Conservation (phyloP, 2,888 invertebrate species). For the Sarcophaga rosellei region DNA sequence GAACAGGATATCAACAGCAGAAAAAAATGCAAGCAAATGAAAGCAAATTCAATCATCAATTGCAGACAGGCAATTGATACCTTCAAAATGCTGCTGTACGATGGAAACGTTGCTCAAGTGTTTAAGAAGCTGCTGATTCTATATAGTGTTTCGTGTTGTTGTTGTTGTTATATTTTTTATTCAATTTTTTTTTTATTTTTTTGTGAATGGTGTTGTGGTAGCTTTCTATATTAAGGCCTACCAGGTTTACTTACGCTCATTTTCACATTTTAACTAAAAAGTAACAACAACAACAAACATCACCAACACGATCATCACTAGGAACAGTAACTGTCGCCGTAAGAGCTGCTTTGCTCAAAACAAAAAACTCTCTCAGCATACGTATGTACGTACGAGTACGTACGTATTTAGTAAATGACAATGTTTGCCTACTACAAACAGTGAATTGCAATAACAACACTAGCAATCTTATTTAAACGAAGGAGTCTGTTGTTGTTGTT, state of each 20-base stretch:
- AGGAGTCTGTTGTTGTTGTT: constrained; percentile 4
- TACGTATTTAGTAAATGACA: constrained; percentile 77
- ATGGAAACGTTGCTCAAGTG: constrained; percentile 72
- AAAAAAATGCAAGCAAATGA: too few species aligned
- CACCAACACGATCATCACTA: background rate
- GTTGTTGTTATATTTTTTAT: constrained; percentile 39
- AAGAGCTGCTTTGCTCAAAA: constrained; percentile 2
- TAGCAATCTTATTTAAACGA: constrained; percentile 10
- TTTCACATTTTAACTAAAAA: constrained; percentile 65
- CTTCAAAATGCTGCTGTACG: constrained; percentile 49
- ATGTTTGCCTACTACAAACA: constrained; percentile 72
- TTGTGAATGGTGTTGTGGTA: constrained; percentile 46
- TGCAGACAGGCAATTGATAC: constrained; percentile 27
- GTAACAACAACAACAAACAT: background rate
- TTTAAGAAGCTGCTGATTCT: constrained; percentile 77
- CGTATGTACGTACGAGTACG: constrained; percentile 26
- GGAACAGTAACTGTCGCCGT: constrained; percentile 23
- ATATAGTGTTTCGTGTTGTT: constrained; percentile 71
- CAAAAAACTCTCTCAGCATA: constrained; percentile 74
- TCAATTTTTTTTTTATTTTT: constrained; percentile 68
- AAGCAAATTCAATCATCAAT: too few species aligned
- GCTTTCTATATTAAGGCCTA: constrained; percentile 69
- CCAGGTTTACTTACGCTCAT: constrained; percentile 69
- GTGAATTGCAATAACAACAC: constrained; percentile 63
- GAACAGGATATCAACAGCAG: too few species aligned